A percentile compares a stretch with the other conserved stretches of the same genome.
Evolutionary conservation across 2,797 vertebrate genomes (phyloP).

Genomic region (Periparus ater): DNA sequence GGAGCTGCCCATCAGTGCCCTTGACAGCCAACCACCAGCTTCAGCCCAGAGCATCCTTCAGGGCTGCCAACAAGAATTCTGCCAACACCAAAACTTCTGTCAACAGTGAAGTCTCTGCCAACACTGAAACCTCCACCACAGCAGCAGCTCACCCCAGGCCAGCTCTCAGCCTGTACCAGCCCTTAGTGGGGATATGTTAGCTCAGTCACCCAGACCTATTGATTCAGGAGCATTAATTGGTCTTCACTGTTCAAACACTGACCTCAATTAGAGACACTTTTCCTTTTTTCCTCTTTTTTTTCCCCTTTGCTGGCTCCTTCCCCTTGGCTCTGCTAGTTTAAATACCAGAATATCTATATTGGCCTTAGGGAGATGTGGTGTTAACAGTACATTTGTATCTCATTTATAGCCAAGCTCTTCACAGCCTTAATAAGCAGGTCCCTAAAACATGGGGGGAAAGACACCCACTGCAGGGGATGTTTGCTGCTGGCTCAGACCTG

Average conservation of each 20-base stretch:
- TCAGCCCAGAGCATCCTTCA: background rate
- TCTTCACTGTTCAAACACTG: conserved; percentile 27
- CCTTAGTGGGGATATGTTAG: background rate
- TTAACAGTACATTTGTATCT: conserved; percentile 32
- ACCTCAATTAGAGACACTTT: conserved; percentile 27
- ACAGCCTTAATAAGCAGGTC: background rate
- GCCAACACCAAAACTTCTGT: background rate
- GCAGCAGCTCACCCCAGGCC: background rate
- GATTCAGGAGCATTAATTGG: conserved; percentile 45
- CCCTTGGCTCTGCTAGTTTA: conserved; percentile 35
- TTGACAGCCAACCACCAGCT: accelerated
- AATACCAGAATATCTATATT: conserved; percentile 24
- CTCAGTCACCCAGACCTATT: background rate
- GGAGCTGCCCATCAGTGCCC: background rate
- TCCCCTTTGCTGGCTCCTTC: background rate
- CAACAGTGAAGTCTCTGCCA: background rate
- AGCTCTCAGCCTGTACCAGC: background rate
- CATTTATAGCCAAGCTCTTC: background rate
- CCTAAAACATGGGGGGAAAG: background rate
- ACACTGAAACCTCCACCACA: accelerated
- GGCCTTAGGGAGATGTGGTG: background rate
- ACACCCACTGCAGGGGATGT: background rate
- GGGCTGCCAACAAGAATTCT: background rate
- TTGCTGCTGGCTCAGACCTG: background rate
- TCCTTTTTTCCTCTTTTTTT: background rate